These are phyloP conservation scores for Neodiprion fabricii DNA, from an alignment of 1,140 invertebrate species.

Conservation along the genomic window DNA sequence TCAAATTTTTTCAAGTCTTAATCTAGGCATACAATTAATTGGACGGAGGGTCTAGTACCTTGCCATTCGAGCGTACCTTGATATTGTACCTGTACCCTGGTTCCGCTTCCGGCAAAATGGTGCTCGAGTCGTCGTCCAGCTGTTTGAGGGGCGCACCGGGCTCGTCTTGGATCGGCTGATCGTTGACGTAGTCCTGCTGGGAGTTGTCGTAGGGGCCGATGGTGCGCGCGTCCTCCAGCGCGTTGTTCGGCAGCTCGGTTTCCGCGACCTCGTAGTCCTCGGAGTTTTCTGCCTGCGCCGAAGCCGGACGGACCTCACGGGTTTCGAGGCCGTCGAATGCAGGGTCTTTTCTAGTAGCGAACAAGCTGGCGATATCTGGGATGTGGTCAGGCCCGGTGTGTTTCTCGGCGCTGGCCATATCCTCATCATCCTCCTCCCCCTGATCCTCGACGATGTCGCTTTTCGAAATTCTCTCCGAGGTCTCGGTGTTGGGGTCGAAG, in stretches of 20 bases:
- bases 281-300: conserved; percentile 32
- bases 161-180: conserved; percentile 44
- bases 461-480: conserved; percentile 9
- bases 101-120: conserved; percentile 55
- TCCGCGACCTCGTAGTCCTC: conserved; percentile 31
- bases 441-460: conserved; percentile 17
- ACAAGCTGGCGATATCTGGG: conserved; percentile 53
- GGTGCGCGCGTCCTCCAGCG: conserved; percentile 47
- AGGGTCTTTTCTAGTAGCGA: conserved; percentile 46
- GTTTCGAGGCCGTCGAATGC: conserved; percentile 54
- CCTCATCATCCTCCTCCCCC: conserved; percentile 9
- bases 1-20: neutral
- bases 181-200: conserved; percentile 50
- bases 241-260: conserved; percentile 44
- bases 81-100: conserved; percentile 59
- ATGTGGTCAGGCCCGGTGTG: conserved; percentile 43
- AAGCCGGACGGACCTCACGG: conserved; percentile 45
- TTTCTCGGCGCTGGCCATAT: conserved; percentile 30
- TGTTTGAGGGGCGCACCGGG: conserved; percentile 19
- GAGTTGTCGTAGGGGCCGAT: conserved; percentile 54
- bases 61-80: conserved; percentile 58
- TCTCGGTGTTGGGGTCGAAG: neutral
- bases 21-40: conserved; percentile 42
- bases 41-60: conserved; percentile 61
- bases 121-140: conserved; percentile 58